These are phyloP conservation scores for Apamea sordens DNA, from an alignment of 2,888 invertebrate species.

Conservation along the genomic window DNA sequence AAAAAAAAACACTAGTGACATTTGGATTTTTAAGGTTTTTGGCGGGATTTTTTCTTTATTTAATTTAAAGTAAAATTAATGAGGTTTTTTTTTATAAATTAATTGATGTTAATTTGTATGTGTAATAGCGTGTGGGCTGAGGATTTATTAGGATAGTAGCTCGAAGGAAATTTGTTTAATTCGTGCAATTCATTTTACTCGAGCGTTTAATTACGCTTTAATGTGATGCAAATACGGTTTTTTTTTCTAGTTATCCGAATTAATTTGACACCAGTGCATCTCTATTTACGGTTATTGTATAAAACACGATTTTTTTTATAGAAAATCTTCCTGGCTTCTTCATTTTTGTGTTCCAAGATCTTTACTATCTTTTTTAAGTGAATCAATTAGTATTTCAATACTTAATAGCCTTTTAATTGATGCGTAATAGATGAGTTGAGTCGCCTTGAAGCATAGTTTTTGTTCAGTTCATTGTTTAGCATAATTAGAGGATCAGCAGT, in stretches of 20 bases:
- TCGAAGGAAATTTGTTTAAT: conserved; percentile 58
- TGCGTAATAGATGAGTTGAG: conserved; percentile 26
- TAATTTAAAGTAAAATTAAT: conserved; percentile 30
- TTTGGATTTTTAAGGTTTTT: conserved; percentile 56
- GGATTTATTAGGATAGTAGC: conserved; percentile 62
- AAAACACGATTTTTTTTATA: not conserved
- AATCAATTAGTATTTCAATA: conserved; percentile 31
- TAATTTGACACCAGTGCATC: not conserved
- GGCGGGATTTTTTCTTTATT: conserved; percentile 1
- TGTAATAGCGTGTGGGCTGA: conserved; percentile 58
- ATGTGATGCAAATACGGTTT: conserved; percentile 24
- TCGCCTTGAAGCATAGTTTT: conserved; percentile 47
- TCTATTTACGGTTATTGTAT: not conserved
- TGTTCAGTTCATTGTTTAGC: conserved; percentile 50
- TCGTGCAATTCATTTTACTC: conserved; percentile 56
- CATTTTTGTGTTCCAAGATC: not conserved
- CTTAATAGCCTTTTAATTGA: conserved; percentile 39
- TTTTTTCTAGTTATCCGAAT: not conserved
- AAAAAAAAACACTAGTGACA: conserved; percentile 63
- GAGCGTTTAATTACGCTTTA: conserved; percentile 50
- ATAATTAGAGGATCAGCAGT: conserved; percentile 34
- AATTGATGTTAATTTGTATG: conserved; percentile 36
- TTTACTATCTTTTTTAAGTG: conserved; percentile 20
- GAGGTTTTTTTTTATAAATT: conserved; percentile 19
- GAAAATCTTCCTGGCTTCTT: not conserved